Base-by-base conservation (phyloP, 1,140 invertebrate genomes). In the Pinna nobilis region DNA sequence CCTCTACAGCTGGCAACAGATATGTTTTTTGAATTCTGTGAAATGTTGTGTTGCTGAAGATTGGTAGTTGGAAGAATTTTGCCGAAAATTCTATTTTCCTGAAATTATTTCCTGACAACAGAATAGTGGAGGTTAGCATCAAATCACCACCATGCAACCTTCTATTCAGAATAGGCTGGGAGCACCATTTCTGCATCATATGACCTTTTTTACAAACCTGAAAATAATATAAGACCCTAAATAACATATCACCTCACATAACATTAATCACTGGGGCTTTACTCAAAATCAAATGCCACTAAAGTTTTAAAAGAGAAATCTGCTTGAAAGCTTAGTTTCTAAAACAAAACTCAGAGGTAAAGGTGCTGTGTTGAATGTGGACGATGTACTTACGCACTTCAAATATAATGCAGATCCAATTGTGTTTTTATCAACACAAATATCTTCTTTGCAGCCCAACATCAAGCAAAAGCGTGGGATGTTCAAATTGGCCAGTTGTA, bases 81-180 rank as follows among this genome's bases (percentile, higher is more conserved):
- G 64, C 35, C 47, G 68, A 69, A 15, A 74, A 44, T 30, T 7
- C 28, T 39, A 74, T 37, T 35, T 78, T 78, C 23, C 37, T n/a
- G 65, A 53, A 78, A 49, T 78, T 78, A 35, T 71, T 76, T 30
- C 68, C 73, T 33, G 68, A 69, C 18, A 66, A 32, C 1, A 78
- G 11, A 35, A 67, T 65, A n/a, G 65, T 37, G 9, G 55, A 28
- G 33, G 53, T 41, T 4, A 75, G 15, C 28, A 76, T 32, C 4
- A 78, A 47, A 51, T 78, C 70, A 30, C 77, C 72, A 60, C 67
- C 55, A n/a, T 71, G 73, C 50, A 78, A 33, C 13, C 65, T 59
- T 41, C 57, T 71, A 32, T 78, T 78, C 20, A 72, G 20, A 20
- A 71, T 28, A 23, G 73, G 64, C 57, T 74, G 71, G 4, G 67